Evolutionary conservation across 2,113 vertebrate genomes (phyloP).

Genomic region (Prochilodus magdalenae): DNA sequence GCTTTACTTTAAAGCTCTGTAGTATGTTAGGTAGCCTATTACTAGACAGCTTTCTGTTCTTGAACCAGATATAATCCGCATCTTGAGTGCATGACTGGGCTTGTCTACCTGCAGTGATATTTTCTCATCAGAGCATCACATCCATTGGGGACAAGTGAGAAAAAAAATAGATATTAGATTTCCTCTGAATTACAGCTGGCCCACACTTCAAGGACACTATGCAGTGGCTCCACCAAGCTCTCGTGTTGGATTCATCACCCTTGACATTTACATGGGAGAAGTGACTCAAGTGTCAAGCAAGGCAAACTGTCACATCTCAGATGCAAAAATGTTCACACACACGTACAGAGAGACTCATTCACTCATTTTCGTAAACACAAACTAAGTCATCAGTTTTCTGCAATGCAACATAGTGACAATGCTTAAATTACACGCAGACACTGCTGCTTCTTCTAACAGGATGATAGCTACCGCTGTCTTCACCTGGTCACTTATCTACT

Average conservation of each 20-base stretch:
- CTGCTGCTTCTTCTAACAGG: background rate
- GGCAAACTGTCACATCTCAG: background rate
- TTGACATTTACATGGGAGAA: constrained; percentile 17
- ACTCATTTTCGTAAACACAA: background rate
- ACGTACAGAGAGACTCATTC: background rate
- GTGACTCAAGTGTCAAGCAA: constrained; percentile 23
- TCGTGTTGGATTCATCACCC: background rate
- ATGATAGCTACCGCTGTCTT: background rate
- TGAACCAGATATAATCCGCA: background rate
- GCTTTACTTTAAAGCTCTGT: background rate
- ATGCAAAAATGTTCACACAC: background rate
- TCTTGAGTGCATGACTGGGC: background rate
- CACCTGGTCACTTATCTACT: background rate
- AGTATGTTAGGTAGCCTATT: background rate
- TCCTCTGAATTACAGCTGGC: constrained; percentile 14
- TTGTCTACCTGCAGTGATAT: constrained; percentile 22
- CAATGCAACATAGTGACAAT: background rate
- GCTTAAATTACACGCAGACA: background rate
- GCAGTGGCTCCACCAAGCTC: background rate
- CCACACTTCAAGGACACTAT: background rate
- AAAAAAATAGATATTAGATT: background rate
- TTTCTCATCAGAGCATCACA: constrained; percentile 12
- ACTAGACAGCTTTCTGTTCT: background rate
- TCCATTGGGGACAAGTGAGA: background rate
- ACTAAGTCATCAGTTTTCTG: background rate